Percentiles rank a stretch among this genome's conserved stretches.
Evolutionary conservation across 2,797 vertebrate species (phyloP).

Genomic region (Chrysocyon brachyurus): DNA sequence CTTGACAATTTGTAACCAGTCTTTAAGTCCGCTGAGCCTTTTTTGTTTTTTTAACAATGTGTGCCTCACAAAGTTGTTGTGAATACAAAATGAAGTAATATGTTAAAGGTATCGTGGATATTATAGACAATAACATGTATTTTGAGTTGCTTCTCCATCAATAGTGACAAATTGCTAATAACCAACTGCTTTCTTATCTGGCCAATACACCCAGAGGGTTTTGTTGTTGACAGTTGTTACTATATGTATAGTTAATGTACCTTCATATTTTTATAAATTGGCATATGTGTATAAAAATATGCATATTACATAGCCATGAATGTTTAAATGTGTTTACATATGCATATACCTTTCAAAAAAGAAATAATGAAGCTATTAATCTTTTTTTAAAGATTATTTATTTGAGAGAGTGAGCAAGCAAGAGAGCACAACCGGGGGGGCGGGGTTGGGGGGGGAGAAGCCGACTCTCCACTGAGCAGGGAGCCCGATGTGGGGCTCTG

Average conservation of each 20-base stretch:
- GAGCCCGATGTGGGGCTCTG: too few species aligned
- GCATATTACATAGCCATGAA: background rate
- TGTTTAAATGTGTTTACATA: background rate
- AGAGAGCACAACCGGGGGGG: too few species aligned
- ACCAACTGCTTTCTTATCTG: slow-evolving; percentile 39
- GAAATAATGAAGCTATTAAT: slow-evolving; percentile 15
- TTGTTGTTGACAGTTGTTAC: background rate
- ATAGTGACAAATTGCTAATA: slow-evolving; percentile 1
- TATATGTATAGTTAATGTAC: background rate
- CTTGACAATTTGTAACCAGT: background rate
- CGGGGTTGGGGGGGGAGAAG: too few species aligned
- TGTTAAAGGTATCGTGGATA: background rate
- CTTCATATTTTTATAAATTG: slow-evolving; percentile 20
- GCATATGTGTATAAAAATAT: background rate
- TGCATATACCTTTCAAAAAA: slow-evolving; percentile 1
- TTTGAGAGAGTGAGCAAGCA: too few species aligned
- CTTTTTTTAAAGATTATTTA: background rate
- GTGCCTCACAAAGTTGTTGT: background rate
- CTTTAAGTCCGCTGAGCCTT: background rate
- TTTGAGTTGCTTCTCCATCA: slow-evolving; percentile 23
- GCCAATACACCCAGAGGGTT: background rate
- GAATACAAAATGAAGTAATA: slow-evolving; percentile 55
- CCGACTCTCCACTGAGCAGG: too few species aligned
- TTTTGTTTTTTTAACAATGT: background rate
- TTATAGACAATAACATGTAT: background rate